Conservation (phyloP, 2,888 invertebrate species). For the Drosophila meridionalis region DNA sequence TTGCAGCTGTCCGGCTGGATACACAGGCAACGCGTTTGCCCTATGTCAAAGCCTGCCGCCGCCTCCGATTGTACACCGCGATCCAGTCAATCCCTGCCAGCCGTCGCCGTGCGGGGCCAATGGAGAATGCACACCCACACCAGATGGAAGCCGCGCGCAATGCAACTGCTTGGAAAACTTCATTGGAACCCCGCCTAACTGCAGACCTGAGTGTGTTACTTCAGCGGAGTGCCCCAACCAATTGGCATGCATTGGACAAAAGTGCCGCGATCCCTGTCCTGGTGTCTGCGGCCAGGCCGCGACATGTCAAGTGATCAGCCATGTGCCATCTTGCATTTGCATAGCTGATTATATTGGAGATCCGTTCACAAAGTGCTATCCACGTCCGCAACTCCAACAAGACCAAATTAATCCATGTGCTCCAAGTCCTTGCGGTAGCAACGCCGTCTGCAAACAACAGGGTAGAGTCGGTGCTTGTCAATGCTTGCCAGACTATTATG, state of each 20-base stretch:
- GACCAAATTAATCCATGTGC: slow-evolving; percentile 86
- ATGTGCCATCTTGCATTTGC: slow-evolving; percentile 90
- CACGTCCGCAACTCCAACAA: slow-evolving; percentile 68
- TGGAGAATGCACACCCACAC: slow-evolving; percentile 87
- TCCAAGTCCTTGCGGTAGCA: slow-evolving; percentile 89
- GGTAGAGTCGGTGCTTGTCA: slow-evolving; percentile 87
- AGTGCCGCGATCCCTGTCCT: slow-evolving; percentile 91
- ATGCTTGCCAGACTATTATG: slow-evolving; percentile 88
- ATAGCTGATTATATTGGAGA: slow-evolving; percentile 86
- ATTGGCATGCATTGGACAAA: slow-evolving; percentile 91
- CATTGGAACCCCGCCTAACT: slow-evolving; percentile 91
- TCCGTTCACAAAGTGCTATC: slow-evolving; percentile 87
- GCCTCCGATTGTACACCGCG: slow-evolving; percentile 71
- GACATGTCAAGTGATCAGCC: slow-evolving; percentile 90
- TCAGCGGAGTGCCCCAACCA: slow-evolving; percentile 91
- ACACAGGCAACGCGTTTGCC: slow-evolving; percentile 91
- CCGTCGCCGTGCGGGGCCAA: slow-evolving; percentile 88
- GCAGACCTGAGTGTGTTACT: slow-evolving; percentile 90
- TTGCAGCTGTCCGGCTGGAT: slow-evolving; percentile 88
- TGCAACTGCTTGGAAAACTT: slow-evolving; percentile 89
- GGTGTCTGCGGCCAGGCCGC: slow-evolving; percentile 91
- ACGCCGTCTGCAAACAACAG: slow-evolving; percentile 86
- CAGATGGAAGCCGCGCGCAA: slow-evolving; percentile 48
- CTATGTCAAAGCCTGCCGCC: slow-evolving; percentile 86
- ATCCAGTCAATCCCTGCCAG: slow-evolving; percentile 86